Conservation (phyloP, 35 echinoderm and acorn worm genomes). For the Eucidaris tribuloides region DNA sequence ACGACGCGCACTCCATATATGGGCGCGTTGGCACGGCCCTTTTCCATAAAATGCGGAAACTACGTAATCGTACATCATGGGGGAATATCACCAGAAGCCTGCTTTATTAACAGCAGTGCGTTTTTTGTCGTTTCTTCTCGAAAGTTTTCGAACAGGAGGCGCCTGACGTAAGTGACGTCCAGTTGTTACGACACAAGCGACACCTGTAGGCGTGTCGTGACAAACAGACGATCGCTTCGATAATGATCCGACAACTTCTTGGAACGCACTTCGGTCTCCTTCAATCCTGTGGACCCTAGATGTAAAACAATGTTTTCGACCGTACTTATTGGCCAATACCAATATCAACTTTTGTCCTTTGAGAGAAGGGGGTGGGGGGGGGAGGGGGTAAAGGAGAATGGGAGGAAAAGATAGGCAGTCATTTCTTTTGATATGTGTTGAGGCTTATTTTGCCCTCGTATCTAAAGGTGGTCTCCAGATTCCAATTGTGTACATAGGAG, state of each 20-base stretch:
- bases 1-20: constrained; percentile 8
- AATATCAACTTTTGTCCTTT: not conserved
- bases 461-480: not conserved
- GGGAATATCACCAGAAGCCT: not conserved
- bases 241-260: not conserved
- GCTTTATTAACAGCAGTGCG: too few relatives aligned
- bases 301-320: too few relatives aligned
- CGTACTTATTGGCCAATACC: too few relatives aligned
- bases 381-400: not conserved
- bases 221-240: not conserved
- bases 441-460: not conserved
- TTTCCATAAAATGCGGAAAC: constrained; percentile 11
- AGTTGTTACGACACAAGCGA: not conserved
- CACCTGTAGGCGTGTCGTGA: not conserved
- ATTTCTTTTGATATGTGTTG: not conserved
- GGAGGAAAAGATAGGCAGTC: not conserved
- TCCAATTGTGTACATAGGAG: not conserved
- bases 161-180: not conserved
- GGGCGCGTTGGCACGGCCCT: constrained; percentile 8
- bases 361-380: not conserved
- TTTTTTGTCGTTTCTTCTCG: not conserved
- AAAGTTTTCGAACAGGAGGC: not conserved
- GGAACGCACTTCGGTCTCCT: not conserved
- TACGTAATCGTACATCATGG: constrained; percentile 13
- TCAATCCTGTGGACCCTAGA: too few relatives aligned